Conservation (phyloP, 2,113 vertebrate genomes). For the Tragelaphus scriptus region DNA sequence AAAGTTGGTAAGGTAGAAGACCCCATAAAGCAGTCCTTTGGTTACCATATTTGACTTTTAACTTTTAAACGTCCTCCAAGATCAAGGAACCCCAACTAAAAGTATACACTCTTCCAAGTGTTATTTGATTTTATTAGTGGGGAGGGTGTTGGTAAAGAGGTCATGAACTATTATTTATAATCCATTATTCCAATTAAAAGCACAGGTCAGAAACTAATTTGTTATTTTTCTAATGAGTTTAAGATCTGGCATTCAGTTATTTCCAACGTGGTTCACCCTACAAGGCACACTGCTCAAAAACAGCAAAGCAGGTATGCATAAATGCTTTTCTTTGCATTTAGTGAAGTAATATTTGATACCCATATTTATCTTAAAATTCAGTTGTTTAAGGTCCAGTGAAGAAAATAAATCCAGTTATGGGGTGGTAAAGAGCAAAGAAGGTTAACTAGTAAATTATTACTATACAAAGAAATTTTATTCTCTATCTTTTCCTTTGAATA, state of each 20-base stretch:
- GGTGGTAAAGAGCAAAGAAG: conserved; percentile 72
- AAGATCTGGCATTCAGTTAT: conserved; percentile 12
- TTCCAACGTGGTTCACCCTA: conserved; percentile 4
- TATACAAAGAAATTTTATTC: conserved; percentile 74
- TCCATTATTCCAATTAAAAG: conserved; percentile 39
- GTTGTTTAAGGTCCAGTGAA: conserved; percentile 40
- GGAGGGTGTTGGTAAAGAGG: not conserved
- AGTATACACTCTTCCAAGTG: conserved; percentile 32
- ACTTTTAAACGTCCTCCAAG: conserved; percentile 36
- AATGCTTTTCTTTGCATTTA: not conserved
- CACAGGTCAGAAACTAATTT: not conserved
- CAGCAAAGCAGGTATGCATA: not conserved
- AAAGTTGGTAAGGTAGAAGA: conserved; percentile 40
- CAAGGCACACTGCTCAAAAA: not conserved
- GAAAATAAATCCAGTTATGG: conserved; percentile 58
- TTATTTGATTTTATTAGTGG: conserved; percentile 37
- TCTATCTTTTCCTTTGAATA: conserved; percentile 80
- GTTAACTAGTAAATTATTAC: conserved; percentile 64
- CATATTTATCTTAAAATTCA: conserved; percentile 35
- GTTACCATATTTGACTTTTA: conserved; percentile 54
- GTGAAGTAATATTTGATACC: conserved; percentile 36
- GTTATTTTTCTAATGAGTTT: not conserved
- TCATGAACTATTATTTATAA: conserved; percentile 25
- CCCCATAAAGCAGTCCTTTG: conserved; percentile 57
- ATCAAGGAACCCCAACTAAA: conserved; percentile 37